Conservation (phyloP, 2,888 invertebrate genomes). For the Drosophila paranaensis region DNA sequence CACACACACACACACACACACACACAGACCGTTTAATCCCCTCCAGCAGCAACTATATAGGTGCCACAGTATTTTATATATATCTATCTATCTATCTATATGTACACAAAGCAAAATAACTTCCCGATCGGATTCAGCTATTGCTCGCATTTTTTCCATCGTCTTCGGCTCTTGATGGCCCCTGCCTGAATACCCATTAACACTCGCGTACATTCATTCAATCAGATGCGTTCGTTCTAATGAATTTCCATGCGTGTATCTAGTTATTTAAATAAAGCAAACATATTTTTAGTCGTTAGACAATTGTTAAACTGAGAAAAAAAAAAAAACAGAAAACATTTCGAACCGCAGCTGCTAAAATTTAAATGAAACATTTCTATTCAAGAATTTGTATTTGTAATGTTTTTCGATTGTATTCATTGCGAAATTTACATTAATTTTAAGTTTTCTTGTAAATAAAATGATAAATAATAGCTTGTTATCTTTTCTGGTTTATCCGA, state of each 20-base stretch:
- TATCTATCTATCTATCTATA: conserved; percentile 30
- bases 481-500: not conserved
- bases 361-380: conserved; percentile 35
- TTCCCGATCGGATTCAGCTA: conserved; percentile 16
- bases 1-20: too few species aligned
- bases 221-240: conserved; percentile 73
- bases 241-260: conserved; percentile 82
- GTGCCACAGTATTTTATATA: conserved; percentile 73
- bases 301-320: conserved; percentile 74
- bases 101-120: conserved; percentile 5
- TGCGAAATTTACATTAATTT: conserved; percentile 58
- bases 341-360: conserved; percentile 42
- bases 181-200: conserved; percentile 45
- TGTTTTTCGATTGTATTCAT: conserved; percentile 53
- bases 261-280: conserved; percentile 82
- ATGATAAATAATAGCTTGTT: conserved; percentile 51
- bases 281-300: conserved; percentile 82
- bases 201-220: conserved; percentile 76
- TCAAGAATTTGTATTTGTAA: conserved; percentile 54
- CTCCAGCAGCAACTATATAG: conserved; percentile 53
- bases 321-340: conserved; percentile 32
- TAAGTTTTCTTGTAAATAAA: conserved; percentile 77
- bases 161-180: conserved; percentile 26
- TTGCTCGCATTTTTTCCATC: conserved; percentile 26
- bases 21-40: conserved; percentile 5